Evolutionary conservation across 2,888 invertebrate species (phyloP), one percentile per base, ranked within the genome.

Genomic region (Conchocele bisecta): DNA sequence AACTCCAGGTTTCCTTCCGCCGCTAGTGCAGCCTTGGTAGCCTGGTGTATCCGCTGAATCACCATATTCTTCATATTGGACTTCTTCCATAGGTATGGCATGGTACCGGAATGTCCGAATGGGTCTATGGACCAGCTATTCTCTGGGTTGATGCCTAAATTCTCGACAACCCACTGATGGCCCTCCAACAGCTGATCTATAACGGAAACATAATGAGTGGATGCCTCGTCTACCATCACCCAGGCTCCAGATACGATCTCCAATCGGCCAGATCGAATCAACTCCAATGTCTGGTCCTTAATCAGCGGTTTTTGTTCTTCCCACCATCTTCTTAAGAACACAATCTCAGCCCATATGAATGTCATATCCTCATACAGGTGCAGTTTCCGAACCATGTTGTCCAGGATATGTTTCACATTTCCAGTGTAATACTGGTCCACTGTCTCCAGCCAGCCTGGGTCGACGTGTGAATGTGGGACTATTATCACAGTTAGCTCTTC

Each of bases 381-480:
- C 89, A 99, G 93, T 91, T 98, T 98, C 59, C 95, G 94, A 20
- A 98, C 96, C 93, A 98, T 95, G 90, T 96, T 95, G 92, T 97
- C 96, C 79, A 99, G 94, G 78, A 98, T 98, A 87, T 95, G 95
- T 67, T 96, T 94, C 0, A 98, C 91, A 28, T 77, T 91, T 86
- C 57, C 86, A 94, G 96, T 95, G 91, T 97, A 98, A 91, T 99
- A 99, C 87, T 96, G 96, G 87, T 98, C 97, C 91, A 97, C 97
- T 0, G 98, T 98, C 92, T 96, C 96, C 87, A 98, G 92, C 99
- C 99, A 99, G 64, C 98, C 98, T 0, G 98, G 98, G 91, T 99
- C 99, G 89, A 97, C 97, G 92, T 98, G 98, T 0, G 98, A 97
- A 91, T 98, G 98, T 0, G 98, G 98, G 15, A 98, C 95, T 42